Percentiles rank a stretch among this genome's conserved stretches.
Evolutionary conservation across 1,140 invertebrate species (phyloP).

Genomic region (Macrobrachium rosenbergii): DNA sequence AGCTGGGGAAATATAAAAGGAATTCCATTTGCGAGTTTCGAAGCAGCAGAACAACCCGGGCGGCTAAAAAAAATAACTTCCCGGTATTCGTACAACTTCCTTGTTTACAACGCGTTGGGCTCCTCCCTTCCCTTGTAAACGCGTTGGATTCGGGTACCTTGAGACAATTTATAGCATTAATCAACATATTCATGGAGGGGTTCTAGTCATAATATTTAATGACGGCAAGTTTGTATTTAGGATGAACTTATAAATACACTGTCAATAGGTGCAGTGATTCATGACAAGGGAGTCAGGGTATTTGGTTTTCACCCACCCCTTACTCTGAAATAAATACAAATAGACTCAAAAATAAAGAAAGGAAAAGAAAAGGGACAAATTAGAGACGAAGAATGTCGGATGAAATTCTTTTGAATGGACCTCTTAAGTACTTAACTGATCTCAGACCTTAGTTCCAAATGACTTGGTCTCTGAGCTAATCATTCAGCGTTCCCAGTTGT

Average conservation of each 20-base stretch:
- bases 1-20: too few species aligned
- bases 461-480: too few species aligned
- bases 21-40: too few species aligned
- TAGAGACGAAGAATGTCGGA: background rate
- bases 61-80: background rate
- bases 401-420: too few species aligned
- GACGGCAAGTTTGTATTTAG: constrained; percentile 50
- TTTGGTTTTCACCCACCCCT: too few species aligned
- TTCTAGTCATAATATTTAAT: constrained; percentile 63
- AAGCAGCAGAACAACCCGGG: too few species aligned
- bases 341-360: background rate
- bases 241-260: constrained; percentile 27
- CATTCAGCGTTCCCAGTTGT: too few species aligned
- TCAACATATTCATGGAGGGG: constrained; percentile 60
- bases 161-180: constrained; percentile 63
- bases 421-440: too few species aligned
- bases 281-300: background rate
- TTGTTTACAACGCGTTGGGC: constrained; percentile 57
- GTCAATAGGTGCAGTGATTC: constrained; percentile 39
- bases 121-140: constrained; percentile 59
- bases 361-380: background rate
- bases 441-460: too few species aligned
- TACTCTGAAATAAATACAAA: too few species aligned
- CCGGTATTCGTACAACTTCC: constrained; percentile 25
- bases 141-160: constrained; percentile 54